A percentile compares a stretch with the other conserved stretches of the same genome.
phyloP scores from a whole-genome alignment of 2,888 invertebrate genomes.

The Lepidonotus clava region DNA sequence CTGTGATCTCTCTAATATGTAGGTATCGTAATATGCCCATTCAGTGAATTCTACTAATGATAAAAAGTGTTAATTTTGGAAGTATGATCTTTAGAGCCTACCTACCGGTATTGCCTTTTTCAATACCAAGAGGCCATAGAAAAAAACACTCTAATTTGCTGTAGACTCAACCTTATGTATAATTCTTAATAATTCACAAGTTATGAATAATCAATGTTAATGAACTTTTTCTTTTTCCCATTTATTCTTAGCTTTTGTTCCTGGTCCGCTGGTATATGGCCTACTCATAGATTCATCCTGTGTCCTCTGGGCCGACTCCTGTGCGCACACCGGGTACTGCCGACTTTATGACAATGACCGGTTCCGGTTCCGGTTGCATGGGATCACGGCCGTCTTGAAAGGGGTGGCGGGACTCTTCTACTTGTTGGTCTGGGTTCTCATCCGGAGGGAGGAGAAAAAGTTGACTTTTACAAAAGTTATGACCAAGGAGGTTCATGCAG shows the following conservation, averaged over 20 bases:
- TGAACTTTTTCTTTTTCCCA: conserved; percentile 52
- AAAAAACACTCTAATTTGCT: no score
- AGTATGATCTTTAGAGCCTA: no score
- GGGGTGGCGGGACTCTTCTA: conserved; percentile 8
- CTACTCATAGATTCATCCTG: conserved; percentile 65
- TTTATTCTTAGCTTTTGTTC: conserved; percentile 64
- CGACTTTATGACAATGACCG: conserved; percentile 62
- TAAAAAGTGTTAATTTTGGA: no score
- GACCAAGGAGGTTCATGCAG: no score
- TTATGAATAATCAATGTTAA: not conserved
- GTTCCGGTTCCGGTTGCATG: conserved; percentile 61
- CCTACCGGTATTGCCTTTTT: no score
- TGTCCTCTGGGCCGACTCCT: conserved; percentile 62
- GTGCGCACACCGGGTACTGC: conserved; percentile 60
- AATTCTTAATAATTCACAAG: no score
- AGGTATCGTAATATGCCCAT: no score
- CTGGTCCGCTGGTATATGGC: conserved; percentile 65
- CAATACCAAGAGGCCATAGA: no score
- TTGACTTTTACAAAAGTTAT: not conserved
- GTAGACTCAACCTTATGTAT: no score
- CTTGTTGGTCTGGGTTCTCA: conserved; percentile 5
- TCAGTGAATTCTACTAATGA: no score
- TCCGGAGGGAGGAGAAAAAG: not conserved
- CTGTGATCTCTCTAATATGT: conserved; percentile 21
- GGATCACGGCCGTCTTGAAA: conserved; percentile 30